Conservation (phyloP, 2,888 invertebrate genomes). For the Scotopteryx bipunctaria region DNA sequence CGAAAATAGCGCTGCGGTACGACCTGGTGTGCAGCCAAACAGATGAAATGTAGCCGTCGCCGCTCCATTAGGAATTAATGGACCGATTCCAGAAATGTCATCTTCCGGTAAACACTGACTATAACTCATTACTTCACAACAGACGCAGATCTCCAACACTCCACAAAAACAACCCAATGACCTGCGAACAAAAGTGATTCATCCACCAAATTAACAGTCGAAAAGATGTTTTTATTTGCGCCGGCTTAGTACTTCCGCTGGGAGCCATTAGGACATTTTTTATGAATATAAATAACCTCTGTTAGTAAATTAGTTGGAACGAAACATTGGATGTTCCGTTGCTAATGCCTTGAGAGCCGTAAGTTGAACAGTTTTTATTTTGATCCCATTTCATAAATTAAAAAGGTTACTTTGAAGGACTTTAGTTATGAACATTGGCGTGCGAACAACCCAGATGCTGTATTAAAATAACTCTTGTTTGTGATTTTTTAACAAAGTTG, state of each 20-base stretch:
- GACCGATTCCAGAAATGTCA: slow-evolving; percentile 80
- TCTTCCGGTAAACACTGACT: slow-evolving; percentile 75
- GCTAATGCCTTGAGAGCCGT: slow-evolving; percentile 31
- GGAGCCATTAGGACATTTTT: slow-evolving; percentile 40
- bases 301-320: slow-evolving; percentile 43
- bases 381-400: slow-evolving; percentile 20
- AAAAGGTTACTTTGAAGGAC: slow-evolving; percentile 21
- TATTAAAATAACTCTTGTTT: not conserved
- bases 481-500: no score
- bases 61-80: slow-evolving; percentile 81
- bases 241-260: slow-evolving; percentile 30
- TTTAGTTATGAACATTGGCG: slow-evolving; percentile 17
- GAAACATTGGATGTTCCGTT: slow-evolving; percentile 28
- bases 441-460: not conserved
- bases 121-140: slow-evolving; percentile 66
- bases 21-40: slow-evolving; percentile 77
- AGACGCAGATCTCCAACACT: slow-evolving; percentile 27
- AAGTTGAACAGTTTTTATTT: slow-evolving; percentile 20
- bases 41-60: slow-evolving; percentile 77
- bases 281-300: slow-evolving; percentile 42
- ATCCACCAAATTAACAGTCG: slow-evolving; percentile 62
- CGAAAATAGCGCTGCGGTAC: slow-evolving; percentile 75
- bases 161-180: slow-evolving; percentile 53
- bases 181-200: slow-evolving; percentile 66
- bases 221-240: slow-evolving; percentile 59